phyloP scores from a whole-genome alignment of 2,888 invertebrate species.

The Drosophila stalkeri region DNA sequence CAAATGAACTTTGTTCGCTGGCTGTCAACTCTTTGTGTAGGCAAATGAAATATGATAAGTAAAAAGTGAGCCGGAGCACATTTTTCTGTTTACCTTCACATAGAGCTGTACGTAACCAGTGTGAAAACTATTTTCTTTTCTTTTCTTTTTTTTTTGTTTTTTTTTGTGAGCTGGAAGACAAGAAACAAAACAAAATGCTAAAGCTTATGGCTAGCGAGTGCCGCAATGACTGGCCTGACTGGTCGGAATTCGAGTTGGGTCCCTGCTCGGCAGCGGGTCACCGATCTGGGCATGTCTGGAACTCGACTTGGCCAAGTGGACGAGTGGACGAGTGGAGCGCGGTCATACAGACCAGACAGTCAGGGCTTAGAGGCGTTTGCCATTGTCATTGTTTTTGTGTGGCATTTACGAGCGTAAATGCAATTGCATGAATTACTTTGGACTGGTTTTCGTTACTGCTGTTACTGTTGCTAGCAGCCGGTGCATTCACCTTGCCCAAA shows the following conservation, averaged over 20 bases:
- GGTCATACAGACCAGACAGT: not conserved
- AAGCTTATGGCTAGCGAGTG: conserved; percentile 58
- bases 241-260: conserved; percentile 48
- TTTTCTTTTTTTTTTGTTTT: not conserved
- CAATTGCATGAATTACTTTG: conserved; percentile 59
- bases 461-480: conserved; percentile 28
- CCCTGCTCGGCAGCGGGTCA: conserved; percentile 29
- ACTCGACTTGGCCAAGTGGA: conserved; percentile 10
- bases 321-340: not conserved
- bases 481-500: conserved; percentile 74
- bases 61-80: not conserved
- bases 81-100: conserved; percentile 7
- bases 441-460: conserved; percentile 51
- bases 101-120: conserved; percentile 8
- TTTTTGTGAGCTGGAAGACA: conserved; percentile 10
- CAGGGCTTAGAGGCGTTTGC: conserved; percentile 39
- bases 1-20: not conserved
- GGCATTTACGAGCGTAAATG: conserved; percentile 56
- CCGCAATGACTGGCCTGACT: conserved; percentile 74
- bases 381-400: conserved; percentile 65
- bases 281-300: conserved; percentile 25
- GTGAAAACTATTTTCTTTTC: conserved; percentile 8
- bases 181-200: conserved; percentile 34
- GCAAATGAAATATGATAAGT: conserved; percentile 8
- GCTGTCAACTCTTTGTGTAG: conserved; percentile 7